Evolutionary conservation across 2,888 invertebrate genomes (phyloP), one percentile per base, ranked within the genome.

Genomic region (Mayetiola destructor): DNA sequence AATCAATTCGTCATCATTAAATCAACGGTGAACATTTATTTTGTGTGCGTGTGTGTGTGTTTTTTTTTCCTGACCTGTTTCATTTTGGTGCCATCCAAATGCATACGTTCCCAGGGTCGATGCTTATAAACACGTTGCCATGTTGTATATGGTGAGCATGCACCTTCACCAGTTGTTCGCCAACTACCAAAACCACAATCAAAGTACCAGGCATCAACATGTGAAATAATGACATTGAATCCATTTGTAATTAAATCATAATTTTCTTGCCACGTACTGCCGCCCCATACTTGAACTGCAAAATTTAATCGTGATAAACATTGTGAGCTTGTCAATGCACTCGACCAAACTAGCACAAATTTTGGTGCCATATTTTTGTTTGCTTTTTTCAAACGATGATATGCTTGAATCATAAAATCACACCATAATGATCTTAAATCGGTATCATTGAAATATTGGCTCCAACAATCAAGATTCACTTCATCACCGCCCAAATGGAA

Each of bases 51-150:
- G 5, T 36, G 5, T 20, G 9, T 20, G 9, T 39, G 39, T 20
- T 39, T 39, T 39, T 32, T 10, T 32, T 0, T 16, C 18, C 58
- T 57, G 59, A 71, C 72, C 62, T 71, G 73, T 61, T 69, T 72
- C 61, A 65, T 66, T 42, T 68, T 64, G 36, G 63, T 63, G 55
- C 64, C 67, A 59, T 69, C 70, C 23, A 75, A 64, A 39, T 69
- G 69, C 67, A 74, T 71, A 32, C 73, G 74, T 59, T 77, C 75
- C 84, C 87, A 85, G 1, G 88, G 89, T 61, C 84, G 77, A 69
- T 90, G 89, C 69, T 82, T 85, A 72, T 90, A 91, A 55, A 89
- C 79, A 61, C 84, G 84, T 69, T 90, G 89, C 90, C 90, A 90
- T 55, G 86, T 84, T 59, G 85, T 80, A 71, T 90, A 91, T 9